phyloP scores from a whole-genome alignment of 2,797 vertebrate species.

The Scarus forsteni region DNA sequence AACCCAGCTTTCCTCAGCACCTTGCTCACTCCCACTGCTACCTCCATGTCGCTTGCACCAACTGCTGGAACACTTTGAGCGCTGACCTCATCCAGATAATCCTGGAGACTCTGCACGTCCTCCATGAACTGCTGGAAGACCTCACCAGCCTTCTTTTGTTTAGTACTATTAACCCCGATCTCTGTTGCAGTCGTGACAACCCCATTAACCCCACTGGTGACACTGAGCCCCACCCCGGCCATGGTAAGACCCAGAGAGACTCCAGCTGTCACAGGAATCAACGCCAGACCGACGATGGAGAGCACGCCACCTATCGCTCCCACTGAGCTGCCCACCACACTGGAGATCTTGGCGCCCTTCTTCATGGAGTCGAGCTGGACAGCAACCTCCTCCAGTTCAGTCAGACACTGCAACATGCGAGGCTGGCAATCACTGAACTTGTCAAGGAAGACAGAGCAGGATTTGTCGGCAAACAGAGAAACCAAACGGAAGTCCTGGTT shows the following conservation, averaged over 20 bases:
- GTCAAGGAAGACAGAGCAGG: conserved; percentile 51
- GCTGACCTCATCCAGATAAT: conserved; percentile 54
- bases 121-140: conserved; percentile 67
- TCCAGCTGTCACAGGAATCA: conserved; percentile 77
- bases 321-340: conserved; percentile 77
- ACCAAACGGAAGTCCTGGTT: conserved; percentile 62
- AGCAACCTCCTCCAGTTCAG: conserved; percentile 67
- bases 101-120: conserved; percentile 60
- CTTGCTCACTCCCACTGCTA: background rate
- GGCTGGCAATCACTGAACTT: conserved; percentile 46
- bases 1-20: background rate
- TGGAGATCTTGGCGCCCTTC: conserved; percentile 77
- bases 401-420: conserved; percentile 70
- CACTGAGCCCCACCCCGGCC: conserved; percentile 67
- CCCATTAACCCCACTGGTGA: conserved; percentile 72
- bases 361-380: conserved; percentile 78
- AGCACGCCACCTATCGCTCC: conserved; percentile 73
- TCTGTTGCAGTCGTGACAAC: conserved; percentile 62
- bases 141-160: conserved; percentile 55
- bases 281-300: conserved; percentile 77
- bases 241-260: conserved; percentile 68
- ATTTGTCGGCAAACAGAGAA: conserved; percentile 66
- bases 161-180: conserved; percentile 52
- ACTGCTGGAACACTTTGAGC: background rate
- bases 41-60: background rate